Percentiles rank a stretch among this genome's conserved stretches.
phyloP scores from a whole-genome alignment of 2,113 vertebrate genomes.

The Benitochromis conjunctus region DNA sequence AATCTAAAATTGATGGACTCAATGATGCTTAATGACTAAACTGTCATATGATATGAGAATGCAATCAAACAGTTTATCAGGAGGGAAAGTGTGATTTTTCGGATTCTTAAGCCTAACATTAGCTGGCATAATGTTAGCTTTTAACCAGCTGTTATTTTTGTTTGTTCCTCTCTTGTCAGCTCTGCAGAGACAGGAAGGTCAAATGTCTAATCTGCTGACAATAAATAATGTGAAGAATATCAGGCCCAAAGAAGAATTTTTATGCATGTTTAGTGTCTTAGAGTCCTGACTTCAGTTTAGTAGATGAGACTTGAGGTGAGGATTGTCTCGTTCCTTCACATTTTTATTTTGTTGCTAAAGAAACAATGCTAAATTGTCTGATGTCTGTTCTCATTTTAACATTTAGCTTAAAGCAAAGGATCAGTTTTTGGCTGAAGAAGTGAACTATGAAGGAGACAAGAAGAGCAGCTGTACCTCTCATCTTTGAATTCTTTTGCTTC shows the following conservation, averaged over 20 bases:
- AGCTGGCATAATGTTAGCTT: not conserved
- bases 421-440: rapidly evolving
- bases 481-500: not conserved
- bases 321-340: not conserved
- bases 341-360: not conserved
- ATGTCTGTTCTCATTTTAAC: not conserved
- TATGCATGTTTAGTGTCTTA: not conserved
- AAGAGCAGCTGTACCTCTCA: not conserved
- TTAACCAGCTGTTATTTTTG: not conserved
- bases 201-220: not conserved
- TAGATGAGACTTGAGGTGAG: not conserved
- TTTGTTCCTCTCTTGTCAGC: rapidly evolving
- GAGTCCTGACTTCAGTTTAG: not conserved
- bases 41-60: rapidly evolving
- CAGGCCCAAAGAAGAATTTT: not conserved
- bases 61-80: rapidly evolving
- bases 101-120: too few species aligned
- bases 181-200: not conserved
- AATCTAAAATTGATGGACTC: not conserved
- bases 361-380: not conserved
- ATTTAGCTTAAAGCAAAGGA: not conserved
- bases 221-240: not conserved
- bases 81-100: rapidly evolving
- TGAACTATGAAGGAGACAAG: not conserved
- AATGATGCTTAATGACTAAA: not conserved